Conservation (phyloP, 2,797 vertebrate genomes). For the Mus minutoides region DNA sequence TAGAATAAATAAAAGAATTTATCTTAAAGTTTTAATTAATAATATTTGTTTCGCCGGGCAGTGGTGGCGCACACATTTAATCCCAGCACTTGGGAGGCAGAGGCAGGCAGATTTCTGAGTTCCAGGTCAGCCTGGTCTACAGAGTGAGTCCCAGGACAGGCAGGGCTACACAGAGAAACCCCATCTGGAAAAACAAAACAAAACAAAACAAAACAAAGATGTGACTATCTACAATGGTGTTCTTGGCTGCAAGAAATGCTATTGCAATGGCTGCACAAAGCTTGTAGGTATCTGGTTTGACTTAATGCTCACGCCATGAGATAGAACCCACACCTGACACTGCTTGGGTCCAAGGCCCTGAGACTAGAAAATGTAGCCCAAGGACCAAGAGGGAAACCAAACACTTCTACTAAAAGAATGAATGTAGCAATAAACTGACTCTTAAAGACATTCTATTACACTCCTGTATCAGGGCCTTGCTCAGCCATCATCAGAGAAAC, state of each 20-base stretch:
- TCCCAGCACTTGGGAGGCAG: too few species aligned
- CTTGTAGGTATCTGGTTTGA: neutral
- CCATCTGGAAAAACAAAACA: too few species aligned
- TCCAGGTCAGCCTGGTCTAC: too few species aligned
- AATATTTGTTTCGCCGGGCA: neutral
- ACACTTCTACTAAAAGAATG: neutral
- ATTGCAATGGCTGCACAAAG: neutral
- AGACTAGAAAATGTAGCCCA: neutral
- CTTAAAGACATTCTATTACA: neutral
- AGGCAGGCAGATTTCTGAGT: too few species aligned
- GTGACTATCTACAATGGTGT: neutral
- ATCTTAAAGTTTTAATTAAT: neutral
- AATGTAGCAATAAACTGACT: neutral
- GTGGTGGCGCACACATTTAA: too few species aligned
- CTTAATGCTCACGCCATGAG: neutral
- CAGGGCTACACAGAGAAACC: too few species aligned
- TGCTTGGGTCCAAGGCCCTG: neutral
- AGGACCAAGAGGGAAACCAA: neutral
- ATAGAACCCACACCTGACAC: neutral
- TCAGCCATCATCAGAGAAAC: neutral
- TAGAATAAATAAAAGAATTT: neutral
- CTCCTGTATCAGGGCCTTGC: neutral
- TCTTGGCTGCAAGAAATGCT: neutral
- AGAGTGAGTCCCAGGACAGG: too few species aligned
- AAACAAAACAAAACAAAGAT: too few species aligned